Percentiles rank a stretch among this genome's conserved stretches.
Conservation (phyloP, 2,113 vertebrate species). For the Hyperopisus bebe region DNA sequence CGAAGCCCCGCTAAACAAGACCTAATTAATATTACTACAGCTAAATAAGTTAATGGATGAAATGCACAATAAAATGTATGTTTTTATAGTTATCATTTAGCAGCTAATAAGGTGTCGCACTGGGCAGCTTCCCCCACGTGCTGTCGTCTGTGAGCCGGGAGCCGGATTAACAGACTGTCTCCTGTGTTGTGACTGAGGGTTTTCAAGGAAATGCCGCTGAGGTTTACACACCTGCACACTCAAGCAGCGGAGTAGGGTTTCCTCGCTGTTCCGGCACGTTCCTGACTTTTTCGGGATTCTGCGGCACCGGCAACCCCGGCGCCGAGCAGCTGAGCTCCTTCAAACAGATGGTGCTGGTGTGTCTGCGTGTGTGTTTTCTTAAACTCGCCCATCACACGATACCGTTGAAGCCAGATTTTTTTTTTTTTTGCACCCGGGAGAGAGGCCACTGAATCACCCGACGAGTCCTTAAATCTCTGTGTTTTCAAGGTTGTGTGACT, state of each 20-base stretch:
- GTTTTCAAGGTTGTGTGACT: conserved; percentile 18
- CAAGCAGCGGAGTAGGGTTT: conserved; percentile 16
- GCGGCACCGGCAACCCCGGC: neutral
- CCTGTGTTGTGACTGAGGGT: conserved; percentile 14
- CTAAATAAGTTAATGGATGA: neutral
- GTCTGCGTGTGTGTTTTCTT: neutral
- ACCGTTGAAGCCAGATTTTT: conserved; percentile 11
- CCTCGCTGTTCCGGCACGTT: conserved; percentile 19
- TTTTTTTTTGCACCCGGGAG: neutral
- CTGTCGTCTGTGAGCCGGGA: neutral
- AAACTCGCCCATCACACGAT: neutral
- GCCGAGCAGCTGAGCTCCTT: conserved; percentile 29
- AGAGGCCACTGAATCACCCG: neutral
- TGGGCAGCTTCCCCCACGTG: neutral
- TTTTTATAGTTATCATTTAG: neutral
- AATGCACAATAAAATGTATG: neutral
- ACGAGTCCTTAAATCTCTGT: neutral
- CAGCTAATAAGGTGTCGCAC: neutral
- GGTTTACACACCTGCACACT: conserved; percentile 43
- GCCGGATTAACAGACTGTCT: neutral
- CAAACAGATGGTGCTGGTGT: conserved; percentile 16
- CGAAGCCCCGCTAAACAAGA: neutral
- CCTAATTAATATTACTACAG: neutral
- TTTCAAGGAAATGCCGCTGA: conserved; percentile 25
- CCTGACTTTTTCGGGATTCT: neutral